Base-by-base conservation (phyloP, 2,888 invertebrate genomes). In the Magallana nippona region DNA sequence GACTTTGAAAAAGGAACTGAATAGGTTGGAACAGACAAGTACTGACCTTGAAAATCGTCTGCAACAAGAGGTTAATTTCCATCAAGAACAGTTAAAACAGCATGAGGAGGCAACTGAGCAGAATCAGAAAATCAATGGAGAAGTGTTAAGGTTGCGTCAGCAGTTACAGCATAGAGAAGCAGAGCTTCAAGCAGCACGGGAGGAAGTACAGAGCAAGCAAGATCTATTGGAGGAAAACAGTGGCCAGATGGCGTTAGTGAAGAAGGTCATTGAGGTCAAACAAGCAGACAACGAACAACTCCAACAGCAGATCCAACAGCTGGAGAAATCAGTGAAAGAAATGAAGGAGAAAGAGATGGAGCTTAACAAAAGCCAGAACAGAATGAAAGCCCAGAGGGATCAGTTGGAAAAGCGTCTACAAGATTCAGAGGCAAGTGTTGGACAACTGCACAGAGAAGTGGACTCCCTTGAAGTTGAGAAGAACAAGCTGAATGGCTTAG, bases 241-340 rank as follows among this genome's bases (percentile, higher is more conserved):
- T 60, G 85, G 85, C 17, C 83, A 85, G 58, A 56, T 84, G 27
- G 83, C 56, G 10, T 55, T 85, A 19, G 63, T 85, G 1, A 85
- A 79, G 58, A 85, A 85, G 62, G 83, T 85, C 10, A 82, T 82
- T 0, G 85, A 85, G 60, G 82, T 77, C 10, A 85, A 85, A 57
- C 85, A 85, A 71, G 79, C 56, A 17, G 82, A 84, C 55, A 85
- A 85, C 56, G 83, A 85, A 32, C 63, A 78, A 56, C 32, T 85
- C 10, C 82, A 84, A 15, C 79, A 60, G 22, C 80, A 78, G 56
- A 63, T 84, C 27, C 62, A 63, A 19, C 82, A 85, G 19, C 55
- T 87, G 58, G 82, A 83, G 55, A 62, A 81, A 15, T 81, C 84
- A 77, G 19, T 86, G 22, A 71, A 44, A 44, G 55, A 19, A 13